Evolutionary conservation across 2,888 invertebrate species (phyloP).

Genomic region (Apamea epomidion): DNA sequence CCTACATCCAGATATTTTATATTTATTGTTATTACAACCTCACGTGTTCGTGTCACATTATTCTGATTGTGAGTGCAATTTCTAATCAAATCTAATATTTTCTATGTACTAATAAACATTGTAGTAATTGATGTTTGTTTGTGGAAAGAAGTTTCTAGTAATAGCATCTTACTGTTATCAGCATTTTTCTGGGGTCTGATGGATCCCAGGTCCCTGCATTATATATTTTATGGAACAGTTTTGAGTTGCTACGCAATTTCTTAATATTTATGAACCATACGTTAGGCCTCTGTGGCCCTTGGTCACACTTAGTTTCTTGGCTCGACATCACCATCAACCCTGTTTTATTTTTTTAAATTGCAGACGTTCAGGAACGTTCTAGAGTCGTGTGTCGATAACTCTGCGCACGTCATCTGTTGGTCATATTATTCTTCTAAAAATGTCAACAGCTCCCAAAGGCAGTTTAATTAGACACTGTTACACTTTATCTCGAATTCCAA

Average conservation of each 20-base stretch:
- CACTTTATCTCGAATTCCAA: background rate
- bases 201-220: background rate
- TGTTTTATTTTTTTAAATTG: background rate
- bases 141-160: background rate
- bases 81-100: conserved; percentile 23
- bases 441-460: background rate
- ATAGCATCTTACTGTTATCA: background rate
- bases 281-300: background rate
- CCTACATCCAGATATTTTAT: background rate
- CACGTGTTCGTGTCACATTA: conserved; percentile 41
- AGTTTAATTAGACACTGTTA: background rate
- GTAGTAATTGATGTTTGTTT: background rate
- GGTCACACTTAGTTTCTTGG: background rate
- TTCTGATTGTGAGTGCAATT: conserved; percentile 6
- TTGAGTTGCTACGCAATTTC: background rate
- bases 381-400: background rate
- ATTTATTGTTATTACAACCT: conserved; percentile 7
- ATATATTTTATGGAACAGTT: background rate
- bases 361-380: background rate
- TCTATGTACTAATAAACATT: background rate
- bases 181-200: background rate
- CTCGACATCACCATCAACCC: background rate
- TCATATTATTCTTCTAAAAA: background rate
- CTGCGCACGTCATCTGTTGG: background rate
- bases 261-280: background rate